Evolutionary conservation across 2,113 vertebrate genomes (phyloP).

Genomic region (Pterocles burchelli): DNA sequence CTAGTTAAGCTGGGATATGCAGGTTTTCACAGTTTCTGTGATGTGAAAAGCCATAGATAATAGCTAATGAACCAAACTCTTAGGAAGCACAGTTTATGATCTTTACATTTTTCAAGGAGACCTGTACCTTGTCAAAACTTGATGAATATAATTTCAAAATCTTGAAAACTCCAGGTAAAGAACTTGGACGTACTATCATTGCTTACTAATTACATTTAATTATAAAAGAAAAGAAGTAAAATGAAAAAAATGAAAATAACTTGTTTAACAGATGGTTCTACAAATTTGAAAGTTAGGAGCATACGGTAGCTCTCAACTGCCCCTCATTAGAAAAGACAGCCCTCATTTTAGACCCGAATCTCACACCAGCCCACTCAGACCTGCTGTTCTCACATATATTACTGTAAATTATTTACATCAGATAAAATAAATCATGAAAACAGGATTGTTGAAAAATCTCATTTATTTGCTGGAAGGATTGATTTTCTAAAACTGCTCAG

Average conservation of each 20-base stretch:
- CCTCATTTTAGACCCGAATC: slow-evolving; percentile 68
- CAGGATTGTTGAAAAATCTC: slow-evolving; percentile 31
- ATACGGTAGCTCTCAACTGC: slow-evolving; percentile 74
- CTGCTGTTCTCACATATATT: slow-evolving; percentile 74
- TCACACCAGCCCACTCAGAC: slow-evolving; percentile 71
- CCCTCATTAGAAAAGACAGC: slow-evolving; percentile 73
- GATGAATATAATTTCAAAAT: background rate
- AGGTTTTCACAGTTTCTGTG: background rate
- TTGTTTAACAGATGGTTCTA: slow-evolving; percentile 73
- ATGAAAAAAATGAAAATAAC: background rate
- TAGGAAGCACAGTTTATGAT: background rate
- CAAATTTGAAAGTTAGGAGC: slow-evolving; percentile 72
- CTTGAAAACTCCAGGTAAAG: background rate
- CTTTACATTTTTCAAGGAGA: background rate
- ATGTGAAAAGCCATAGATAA: background rate
- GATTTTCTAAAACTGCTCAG: background rate
- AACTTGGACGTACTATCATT: background rate
- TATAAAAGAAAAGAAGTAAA: background rate
- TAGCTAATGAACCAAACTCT: background rate
- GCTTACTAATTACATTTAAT: background rate
- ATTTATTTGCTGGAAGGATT: slow-evolving; percentile 8
- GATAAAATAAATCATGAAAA: slow-evolving; percentile 70
- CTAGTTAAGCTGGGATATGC: background rate
- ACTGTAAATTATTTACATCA: slow-evolving; percentile 76
- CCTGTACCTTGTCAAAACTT: background rate